Percentiles rank a stretch among this genome's conserved stretches.
phyloP scores from a whole-genome alignment of 2,888 invertebrate species.

The Allacma fusca region DNA sequence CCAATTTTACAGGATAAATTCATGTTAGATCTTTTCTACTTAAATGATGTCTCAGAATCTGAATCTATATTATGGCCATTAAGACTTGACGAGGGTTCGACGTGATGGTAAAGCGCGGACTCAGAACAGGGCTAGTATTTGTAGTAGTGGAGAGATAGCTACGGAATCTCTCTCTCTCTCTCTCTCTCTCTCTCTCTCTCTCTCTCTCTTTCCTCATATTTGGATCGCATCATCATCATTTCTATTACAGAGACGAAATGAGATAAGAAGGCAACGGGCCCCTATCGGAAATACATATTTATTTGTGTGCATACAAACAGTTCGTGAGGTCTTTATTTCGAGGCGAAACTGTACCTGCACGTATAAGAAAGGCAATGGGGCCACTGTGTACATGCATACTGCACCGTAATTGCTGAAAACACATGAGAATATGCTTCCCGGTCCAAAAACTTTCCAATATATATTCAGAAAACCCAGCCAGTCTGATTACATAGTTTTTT shows the following conservation, averaged over 20 bases:
- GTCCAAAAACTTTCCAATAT: slow-evolving; percentile 12
- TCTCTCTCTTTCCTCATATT: not conserved
- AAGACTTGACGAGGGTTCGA: slow-evolving; percentile 2
- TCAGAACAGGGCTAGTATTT: no score
- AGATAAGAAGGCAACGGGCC: slow-evolving; percentile 18
- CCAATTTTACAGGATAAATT: slow-evolving; percentile 7
- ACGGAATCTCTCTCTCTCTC: not conserved
- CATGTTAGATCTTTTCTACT: not conserved
- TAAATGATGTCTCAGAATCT: slow-evolving; percentile 17
- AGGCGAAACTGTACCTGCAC: no score
- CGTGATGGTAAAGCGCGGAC: slow-evolving; percentile 23
- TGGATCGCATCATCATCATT: slow-evolving; percentile 30
- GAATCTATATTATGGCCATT: slow-evolving; percentile 16
- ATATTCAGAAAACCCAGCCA: not conserved
- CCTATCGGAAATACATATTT: slow-evolving; percentile 21
- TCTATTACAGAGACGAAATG: slow-evolving; percentile 22
- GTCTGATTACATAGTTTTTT: not conserved
- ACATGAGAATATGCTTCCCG: slow-evolving; percentile 3
- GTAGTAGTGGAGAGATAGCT: not conserved
- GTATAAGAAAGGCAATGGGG: not conserved
- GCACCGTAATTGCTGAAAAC: not conserved
- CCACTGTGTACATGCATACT: not conserved
- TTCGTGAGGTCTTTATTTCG: no score
- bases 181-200: no score
- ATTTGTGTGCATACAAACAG: slow-evolving; percentile 26